Base-by-base conservation (phyloP, 2,888 invertebrate genomes). In the Dynastes tityus region DNA sequence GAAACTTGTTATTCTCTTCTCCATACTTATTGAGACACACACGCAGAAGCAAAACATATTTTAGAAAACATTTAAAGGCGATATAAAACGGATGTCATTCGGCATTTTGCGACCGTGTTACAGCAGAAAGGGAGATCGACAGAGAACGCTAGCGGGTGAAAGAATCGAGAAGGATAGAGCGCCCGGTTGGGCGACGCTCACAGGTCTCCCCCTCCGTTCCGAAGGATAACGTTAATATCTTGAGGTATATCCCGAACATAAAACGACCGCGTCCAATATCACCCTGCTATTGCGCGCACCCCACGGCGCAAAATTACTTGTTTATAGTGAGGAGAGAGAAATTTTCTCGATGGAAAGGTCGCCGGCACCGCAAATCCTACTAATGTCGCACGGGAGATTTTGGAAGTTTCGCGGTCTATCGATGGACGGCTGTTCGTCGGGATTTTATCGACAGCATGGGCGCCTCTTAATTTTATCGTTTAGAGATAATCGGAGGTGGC, bases 221-320 rank as follows among this genome's bases (percentile, higher is more conserved):
- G 58, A 63, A 77, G 77, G 77, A 77, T 77, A 77, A 77, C 70
- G 70, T 63, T 71, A 70, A 77, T 77, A 77, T 70, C 77, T 77
- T 77, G 77, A 77, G 70, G 77, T 77, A 77, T 77, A 77, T 77
- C 70, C 70, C 73, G 67, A 77, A 77, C 77, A 77, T 77, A 77
- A 77, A 77, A 68, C 68, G 77, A 77, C 77, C 70, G 77, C 77
- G 77, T 77, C 77, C 77, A 77, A 77, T 77, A 77, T 77, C 80
- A 76, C 61, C 73, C 73, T 49, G 61, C 73, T 74, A 74, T 74
- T 61, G 73, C 71, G 71, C 73, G 73, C 53, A 55, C 73, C 61
- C 73, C 73, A 61, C 58, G 45, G 61, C 45, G 73, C 73, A 45
- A 74, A 74, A 74, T 74, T 74, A 74, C 73, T 74, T 74, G 73